Percentiles rank a stretch among this genome's conserved stretches.
Evolutionary conservation across 2,888 invertebrate species (phyloP).

Genomic region (Eubasilissa splendida): DNA sequence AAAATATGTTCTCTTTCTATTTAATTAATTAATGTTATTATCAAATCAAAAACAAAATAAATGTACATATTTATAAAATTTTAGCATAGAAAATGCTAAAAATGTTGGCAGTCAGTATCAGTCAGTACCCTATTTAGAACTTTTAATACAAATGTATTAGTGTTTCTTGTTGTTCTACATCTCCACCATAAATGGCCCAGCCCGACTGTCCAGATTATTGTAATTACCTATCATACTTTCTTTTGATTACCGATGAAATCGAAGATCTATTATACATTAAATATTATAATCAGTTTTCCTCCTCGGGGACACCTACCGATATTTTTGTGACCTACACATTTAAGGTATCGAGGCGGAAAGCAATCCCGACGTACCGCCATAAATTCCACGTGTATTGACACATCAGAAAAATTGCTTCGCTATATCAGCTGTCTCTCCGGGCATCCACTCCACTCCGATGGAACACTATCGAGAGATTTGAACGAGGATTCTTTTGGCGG

Average conservation of each 20-base stretch:
- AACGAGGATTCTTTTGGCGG: conserved; percentile 45
- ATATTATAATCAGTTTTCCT: no score
- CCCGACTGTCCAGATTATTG: not conserved
- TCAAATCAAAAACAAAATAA: no score
- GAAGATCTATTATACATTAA: not conserved
- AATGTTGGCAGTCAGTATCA: no score
- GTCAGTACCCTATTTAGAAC: not conserved
- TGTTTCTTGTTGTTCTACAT: not conserved
- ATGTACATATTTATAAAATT: no score
- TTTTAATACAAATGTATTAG: not conserved
- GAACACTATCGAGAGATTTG: conserved; percentile 55
- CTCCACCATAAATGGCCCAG: no score
- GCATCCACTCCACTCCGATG: conserved; percentile 33
- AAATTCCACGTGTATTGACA: conserved; percentile 45
- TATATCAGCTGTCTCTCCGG: conserved; percentile 38
- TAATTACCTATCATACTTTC: no score
- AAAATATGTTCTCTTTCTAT: no score
- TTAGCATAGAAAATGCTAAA: no score
- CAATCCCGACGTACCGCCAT: conserved; percentile 38
- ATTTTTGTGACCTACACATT: not conserved
- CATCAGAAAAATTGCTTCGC: conserved; percentile 27
- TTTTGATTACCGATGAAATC: not conserved
- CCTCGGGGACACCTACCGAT: not conserved
- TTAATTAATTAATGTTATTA: no score
- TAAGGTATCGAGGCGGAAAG: not conserved